phyloP scores from a whole-genome alignment of 2,797 vertebrate species.

The Macrochelys suwanniensis region DNA sequence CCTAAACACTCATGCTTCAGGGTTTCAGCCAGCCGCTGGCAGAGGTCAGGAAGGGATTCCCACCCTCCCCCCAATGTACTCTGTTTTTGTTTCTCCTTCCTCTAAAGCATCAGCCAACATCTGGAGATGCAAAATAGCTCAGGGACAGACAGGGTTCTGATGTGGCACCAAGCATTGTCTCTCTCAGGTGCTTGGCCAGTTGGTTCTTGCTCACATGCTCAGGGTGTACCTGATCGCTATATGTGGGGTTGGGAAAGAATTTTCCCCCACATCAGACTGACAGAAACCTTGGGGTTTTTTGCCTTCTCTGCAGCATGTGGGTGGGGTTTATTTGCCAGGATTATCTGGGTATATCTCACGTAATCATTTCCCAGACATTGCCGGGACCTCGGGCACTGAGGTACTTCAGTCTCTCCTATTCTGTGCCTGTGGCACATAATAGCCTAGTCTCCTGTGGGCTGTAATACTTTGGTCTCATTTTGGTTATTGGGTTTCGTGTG shows the following conservation, averaged over 20 bases:
- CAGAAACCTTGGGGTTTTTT: background rate
- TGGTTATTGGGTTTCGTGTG: background rate
- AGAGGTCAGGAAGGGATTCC: background rate
- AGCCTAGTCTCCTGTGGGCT: background rate
- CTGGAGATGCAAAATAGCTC: background rate
- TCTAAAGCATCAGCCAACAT: background rate
- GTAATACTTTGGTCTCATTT: background rate
- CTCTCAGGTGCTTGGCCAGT: background rate
- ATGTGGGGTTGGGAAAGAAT: background rate
- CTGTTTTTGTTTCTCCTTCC: background rate
- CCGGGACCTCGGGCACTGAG: background rate
- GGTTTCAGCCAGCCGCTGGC: background rate
- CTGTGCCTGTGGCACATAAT: background rate
- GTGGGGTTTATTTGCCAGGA: background rate
- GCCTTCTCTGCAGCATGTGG: background rate
- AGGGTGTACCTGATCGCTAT: background rate
- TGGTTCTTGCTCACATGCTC: background rate
- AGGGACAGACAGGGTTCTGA: background rate
- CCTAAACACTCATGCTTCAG: background rate
- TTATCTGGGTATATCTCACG: background rate
- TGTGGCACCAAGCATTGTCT: background rate
- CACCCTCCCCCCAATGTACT: background rate
- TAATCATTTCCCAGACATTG: background rate
- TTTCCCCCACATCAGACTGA: background rate
- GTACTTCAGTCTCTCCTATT: background rate